These are phyloP conservation scores for Drosophila carrolli DNA, from an alignment of 1,140 invertebrate species.

Conservation along the genomic window DNA sequence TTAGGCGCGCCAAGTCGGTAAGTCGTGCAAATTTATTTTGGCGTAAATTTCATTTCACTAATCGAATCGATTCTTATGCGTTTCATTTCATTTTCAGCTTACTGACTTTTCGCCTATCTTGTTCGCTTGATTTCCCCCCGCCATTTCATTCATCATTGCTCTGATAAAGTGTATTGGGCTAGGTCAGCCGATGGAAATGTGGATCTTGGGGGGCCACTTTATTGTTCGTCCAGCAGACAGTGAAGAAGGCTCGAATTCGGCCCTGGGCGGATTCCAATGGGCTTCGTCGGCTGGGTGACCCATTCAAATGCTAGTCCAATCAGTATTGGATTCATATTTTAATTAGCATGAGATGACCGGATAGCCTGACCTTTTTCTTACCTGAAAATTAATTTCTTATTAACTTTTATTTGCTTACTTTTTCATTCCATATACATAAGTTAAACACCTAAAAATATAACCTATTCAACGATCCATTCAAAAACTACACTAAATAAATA, in stretches of 20 bases:
- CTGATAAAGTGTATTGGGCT: conserved; percentile 28
- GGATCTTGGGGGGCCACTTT: conserved; percentile 3
- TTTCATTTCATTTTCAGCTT: conserved; percentile 74
- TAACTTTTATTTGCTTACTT: too few relatives aligned
- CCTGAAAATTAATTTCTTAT: too few relatives aligned
- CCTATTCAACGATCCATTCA: too few relatives aligned
- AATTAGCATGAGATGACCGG: too few relatives aligned
- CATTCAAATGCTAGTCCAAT: conserved; percentile 22
- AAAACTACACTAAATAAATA: too few relatives aligned
- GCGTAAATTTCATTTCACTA: conserved; percentile 81
- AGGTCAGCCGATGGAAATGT: conserved; percentile 9
- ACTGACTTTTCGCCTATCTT: conserved; percentile 59
- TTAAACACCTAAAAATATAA: too few relatives aligned
- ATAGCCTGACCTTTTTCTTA: neutral
- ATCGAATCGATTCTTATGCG: conserved; percentile 82
- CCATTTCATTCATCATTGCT: conserved; percentile 8
- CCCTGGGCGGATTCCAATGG: neutral
- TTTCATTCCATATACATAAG: too few relatives aligned
- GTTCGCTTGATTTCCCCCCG: neutral
- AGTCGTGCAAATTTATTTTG: conserved; percentile 79
- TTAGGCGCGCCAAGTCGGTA: conserved; percentile 74
- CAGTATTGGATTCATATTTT: conserved; percentile 1
- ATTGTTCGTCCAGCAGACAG: conserved; percentile 15
- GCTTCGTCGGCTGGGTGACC: conserved; percentile 6
- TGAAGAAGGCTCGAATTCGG: conserved; percentile 7